Evolutionary conservation across 2,888 invertebrate species (phyloP).

Genomic region (Heliconius charithonia): DNA sequence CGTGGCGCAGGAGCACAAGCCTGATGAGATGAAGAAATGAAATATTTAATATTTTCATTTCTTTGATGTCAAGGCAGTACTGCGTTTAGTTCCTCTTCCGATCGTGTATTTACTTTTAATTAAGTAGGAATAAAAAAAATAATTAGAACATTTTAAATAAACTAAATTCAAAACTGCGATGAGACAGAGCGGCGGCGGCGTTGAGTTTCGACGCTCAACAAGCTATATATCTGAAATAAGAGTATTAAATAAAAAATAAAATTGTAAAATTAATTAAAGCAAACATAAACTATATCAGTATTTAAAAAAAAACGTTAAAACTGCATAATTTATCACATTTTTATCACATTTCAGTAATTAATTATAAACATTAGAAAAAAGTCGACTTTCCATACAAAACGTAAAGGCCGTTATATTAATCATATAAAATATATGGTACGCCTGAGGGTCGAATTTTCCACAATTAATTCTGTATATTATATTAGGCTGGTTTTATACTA

Average conservation of each 20-base stretch:
- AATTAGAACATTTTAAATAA: no score
- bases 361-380: constrained; percentile 45
- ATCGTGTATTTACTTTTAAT: no score
- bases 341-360: constrained; percentile 44
- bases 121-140: no score
- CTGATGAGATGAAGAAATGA: no score
- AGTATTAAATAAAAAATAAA: neutral
- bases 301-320: constrained; percentile 27
- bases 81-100: no score
- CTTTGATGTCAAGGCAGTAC: no score
- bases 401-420: constrained; percentile 51
- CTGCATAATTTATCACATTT: constrained; percentile 43
- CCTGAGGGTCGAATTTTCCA: constrained; percentile 45
- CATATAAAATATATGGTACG: constrained; percentile 53
- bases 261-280: neutral
- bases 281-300: neutral
- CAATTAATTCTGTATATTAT: constrained; percentile 37
- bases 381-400: constrained; percentile 50
- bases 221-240: neutral
- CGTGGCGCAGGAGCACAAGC: no score
- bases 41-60: no score
- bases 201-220: no score
- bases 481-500: constrained; percentile 11
- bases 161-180: no score
- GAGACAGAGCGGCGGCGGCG: no score